Percentiles rank a stretch among this genome's conserved stretches.
Evolutionary conservation across 2,888 invertebrate genomes (phyloP).

Genomic region (Ceraclea dissimilis): DNA sequence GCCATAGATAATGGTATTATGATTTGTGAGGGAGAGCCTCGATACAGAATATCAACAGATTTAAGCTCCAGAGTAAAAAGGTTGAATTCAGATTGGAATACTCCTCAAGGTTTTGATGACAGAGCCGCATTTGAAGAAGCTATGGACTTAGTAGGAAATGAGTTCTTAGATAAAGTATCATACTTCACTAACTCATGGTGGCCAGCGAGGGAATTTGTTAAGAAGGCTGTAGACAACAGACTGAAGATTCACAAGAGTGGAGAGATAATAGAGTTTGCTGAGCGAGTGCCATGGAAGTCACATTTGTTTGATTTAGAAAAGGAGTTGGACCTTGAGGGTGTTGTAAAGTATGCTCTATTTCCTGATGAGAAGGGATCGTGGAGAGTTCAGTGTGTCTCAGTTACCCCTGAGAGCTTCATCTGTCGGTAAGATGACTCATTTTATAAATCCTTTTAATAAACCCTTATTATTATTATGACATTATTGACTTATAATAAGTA

Average conservation of each 20-base stretch:
- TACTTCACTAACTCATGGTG: conserved; percentile 67
- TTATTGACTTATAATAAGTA: no score
- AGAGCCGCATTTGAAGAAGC: conserved; percentile 65
- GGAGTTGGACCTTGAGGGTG: conserved; percentile 54
- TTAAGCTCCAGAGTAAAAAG: conserved; percentile 66
- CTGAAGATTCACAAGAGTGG: conserved; percentile 66
- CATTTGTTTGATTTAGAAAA: conserved; percentile 79
- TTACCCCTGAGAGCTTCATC: conserved; percentile 60
- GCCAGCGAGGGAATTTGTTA: conserved; percentile 75
- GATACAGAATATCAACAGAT: conserved; percentile 72
- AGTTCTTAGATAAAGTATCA: conserved; percentile 66
- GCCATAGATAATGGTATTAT: conserved; percentile 96
- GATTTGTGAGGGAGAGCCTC: conserved; percentile 64
- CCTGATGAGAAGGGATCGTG: conserved; percentile 57
- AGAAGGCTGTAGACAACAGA: conserved; percentile 61
- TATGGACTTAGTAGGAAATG: conserved; percentile 65
- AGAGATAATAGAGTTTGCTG: conserved; percentile 67
- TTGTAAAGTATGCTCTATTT: conserved; percentile 68
- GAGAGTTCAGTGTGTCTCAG: conserved; percentile 82
- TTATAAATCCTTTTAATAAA: neutral
- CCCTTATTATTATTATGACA: neutral
- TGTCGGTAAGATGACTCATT: conserved; percentile 43
- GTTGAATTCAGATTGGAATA: conserved; percentile 83
- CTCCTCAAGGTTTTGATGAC: conserved; percentile 46
- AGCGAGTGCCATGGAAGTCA: conserved; percentile 83